phyloP scores from a whole-genome alignment of 2,888 invertebrate genomes.

The Dolichomitus sp. region DNA sequence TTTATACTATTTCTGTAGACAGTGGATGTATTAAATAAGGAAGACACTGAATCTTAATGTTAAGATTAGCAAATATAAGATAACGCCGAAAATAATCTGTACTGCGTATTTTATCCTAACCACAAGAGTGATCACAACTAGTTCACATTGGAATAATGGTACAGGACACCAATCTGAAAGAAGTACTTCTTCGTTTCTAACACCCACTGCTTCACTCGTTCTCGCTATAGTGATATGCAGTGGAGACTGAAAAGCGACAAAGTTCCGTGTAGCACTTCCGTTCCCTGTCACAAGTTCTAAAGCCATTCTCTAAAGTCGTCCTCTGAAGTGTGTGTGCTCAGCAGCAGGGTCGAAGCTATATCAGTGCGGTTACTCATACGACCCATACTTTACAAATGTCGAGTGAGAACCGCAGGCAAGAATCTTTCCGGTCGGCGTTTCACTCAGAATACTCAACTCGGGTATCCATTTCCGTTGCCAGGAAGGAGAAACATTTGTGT shows the following conservation, averaged over 20 bases:
- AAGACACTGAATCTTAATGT: not conserved
- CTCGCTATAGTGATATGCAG: slow-evolving; percentile 7
- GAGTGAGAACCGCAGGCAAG: slow-evolving; percentile 7
- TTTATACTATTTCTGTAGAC: not conserved
- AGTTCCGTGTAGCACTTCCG: not conserved
- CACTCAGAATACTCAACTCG: slow-evolving; percentile 8
- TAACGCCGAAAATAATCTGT: not conserved
- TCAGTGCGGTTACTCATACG: slow-evolving; percentile 1
- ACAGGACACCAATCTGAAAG: not conserved
- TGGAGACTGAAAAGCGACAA: slow-evolving; percentile 5
- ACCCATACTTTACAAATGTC: not conserved
- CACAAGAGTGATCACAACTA: not conserved
- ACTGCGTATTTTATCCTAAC: not conserved
- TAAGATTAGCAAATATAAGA: not conserved
- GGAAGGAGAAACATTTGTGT: not conserved
- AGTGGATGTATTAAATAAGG: not conserved
- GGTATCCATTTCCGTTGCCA: not conserved
- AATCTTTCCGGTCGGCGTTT: not conserved
- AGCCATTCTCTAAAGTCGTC: not conserved
- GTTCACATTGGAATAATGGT: not conserved
- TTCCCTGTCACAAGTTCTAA: slow-evolving; percentile 9
- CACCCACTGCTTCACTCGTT: not conserved
- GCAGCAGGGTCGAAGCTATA: not conserved
- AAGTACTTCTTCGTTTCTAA: not conserved
- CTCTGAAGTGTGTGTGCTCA: slow-evolving; percentile 1